Percentiles rank a stretch among this genome's conserved stretches.
Conservation (phyloP, 2,113 vertebrate genomes). For the Holacanthus passer region DNA sequence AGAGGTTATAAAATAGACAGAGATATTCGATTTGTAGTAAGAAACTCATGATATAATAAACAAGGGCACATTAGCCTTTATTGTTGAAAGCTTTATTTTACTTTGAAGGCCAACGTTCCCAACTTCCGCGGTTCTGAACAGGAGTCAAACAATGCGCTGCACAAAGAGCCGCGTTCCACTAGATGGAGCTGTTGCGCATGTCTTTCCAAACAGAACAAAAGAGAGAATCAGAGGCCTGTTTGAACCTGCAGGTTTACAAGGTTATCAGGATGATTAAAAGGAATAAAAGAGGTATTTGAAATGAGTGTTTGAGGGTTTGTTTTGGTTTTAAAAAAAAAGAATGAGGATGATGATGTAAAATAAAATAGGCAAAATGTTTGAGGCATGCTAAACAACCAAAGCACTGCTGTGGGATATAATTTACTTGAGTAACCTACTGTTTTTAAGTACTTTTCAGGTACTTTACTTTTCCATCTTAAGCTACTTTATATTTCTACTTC, state of each 20-base stretch:
- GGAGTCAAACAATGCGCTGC: background rate
- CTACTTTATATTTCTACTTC: no score
- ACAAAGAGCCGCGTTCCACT: background rate
- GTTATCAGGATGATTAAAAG: background rate
- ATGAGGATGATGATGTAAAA: no score
- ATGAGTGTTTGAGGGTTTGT: no score
- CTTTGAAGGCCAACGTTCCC: constrained; percentile 15
- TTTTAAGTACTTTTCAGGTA: no score
- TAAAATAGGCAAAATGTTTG: no score
- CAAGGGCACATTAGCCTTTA: background rate
- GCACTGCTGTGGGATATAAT: no score
- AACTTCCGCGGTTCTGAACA: constrained; percentile 9
- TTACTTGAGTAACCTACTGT: no score
- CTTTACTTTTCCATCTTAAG: no score
- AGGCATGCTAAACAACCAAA: no score
- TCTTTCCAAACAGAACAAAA: background rate
- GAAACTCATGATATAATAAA: accelerated
- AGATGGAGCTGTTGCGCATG: constrained; percentile 14
- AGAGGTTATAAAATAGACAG: accelerated
- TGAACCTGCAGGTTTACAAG: background rate
- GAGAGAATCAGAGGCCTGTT: background rate
- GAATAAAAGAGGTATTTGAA: background rate
- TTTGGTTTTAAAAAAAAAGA: no score
- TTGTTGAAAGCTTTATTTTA: constrained; percentile 22
- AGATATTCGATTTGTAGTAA: accelerated